Conservation (phyloP, 2,797 vertebrate genomes). For the Coccyzus lansbergi region DNA sequence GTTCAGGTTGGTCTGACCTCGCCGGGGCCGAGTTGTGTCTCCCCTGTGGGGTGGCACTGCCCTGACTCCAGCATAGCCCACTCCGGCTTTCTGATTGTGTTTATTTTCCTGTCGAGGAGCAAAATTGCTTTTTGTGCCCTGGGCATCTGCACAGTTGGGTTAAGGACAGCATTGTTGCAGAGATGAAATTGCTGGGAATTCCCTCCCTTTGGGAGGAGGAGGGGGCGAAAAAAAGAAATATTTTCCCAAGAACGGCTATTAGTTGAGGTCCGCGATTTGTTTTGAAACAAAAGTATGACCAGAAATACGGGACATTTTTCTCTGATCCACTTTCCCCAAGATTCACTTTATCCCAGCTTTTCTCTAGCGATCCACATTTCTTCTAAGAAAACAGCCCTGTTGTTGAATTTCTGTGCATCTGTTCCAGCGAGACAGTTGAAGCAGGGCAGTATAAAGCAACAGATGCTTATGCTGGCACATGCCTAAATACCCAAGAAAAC, state of each 20-base stretch:
- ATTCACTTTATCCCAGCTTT: conserved; percentile 49
- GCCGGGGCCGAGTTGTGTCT: background rate
- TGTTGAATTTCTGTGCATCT: conserved; percentile 61
- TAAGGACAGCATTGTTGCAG: background rate
- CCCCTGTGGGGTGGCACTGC: background rate
- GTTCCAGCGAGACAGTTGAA: conserved; percentile 65
- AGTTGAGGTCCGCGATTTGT: background rate
- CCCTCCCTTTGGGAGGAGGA: background rate
- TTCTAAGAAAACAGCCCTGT: conserved; percentile 60
- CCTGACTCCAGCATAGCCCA: background rate
- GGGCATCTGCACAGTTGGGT: background rate
- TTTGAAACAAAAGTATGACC: conserved; percentile 13
- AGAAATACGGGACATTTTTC: background rate
- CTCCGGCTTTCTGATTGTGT: background rate
- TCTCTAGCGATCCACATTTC: conserved; percentile 47
- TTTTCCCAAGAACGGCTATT: conserved; percentile 11
- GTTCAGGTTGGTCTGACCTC: conserved; percentile 24
- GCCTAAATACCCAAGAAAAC: conserved; percentile 63
- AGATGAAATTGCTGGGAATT: conserved; percentile 41
- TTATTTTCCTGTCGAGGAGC: background rate
- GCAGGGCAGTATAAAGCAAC: conserved; percentile 66
- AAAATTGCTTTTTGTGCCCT: background rate
- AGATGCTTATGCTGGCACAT: conserved; percentile 66
- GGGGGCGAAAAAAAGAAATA: no score
- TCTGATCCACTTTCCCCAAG: background rate